Conservation (phyloP, 2,888 invertebrate genomes). For the Polylopha cassiicola region DNA sequence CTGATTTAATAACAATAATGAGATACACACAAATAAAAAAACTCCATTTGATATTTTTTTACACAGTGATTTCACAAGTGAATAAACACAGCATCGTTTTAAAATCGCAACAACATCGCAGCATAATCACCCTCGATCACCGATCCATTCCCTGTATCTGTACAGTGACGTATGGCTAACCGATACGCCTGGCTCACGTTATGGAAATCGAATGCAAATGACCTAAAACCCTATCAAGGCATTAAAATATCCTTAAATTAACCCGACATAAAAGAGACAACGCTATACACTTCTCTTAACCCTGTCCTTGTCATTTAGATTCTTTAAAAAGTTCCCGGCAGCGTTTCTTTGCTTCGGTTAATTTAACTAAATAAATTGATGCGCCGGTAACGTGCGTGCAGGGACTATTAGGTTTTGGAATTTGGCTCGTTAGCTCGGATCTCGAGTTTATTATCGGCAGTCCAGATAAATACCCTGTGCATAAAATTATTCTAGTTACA, state of each 20-base stretch:
- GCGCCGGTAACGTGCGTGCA: conserved; percentile 48
- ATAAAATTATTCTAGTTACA: conserved; percentile 2
- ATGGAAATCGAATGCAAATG: conserved; percentile 77
- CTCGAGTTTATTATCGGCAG: conserved; percentile 38
- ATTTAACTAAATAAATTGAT: conserved; percentile 74
- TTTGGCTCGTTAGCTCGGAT: conserved; percentile 42
- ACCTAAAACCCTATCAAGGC: too few species aligned
- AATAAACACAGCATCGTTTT: too few species aligned
- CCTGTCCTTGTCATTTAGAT: too few species aligned
- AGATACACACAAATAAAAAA: too few species aligned
- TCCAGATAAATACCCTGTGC: conserved; percentile 26
- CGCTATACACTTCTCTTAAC: too few species aligned
- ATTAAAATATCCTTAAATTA: too few species aligned
- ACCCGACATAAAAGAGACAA: too few species aligned
- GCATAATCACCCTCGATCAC: conserved; percentile 50
- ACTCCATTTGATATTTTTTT: too few species aligned
- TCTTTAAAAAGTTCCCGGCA: too few species aligned
- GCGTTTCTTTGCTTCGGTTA: conserved; percentile 65
- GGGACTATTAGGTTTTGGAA: conserved; percentile 52
- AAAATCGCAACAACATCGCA: conserved; percentile 38
- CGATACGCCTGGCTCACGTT: conserved; percentile 64
- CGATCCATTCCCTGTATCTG: conserved; percentile 47
- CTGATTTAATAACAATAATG: too few species aligned
- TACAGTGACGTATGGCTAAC: conserved; percentile 68
- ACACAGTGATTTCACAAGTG: too few species aligned